Percentiles rank a stretch among this genome's conserved stretches.
Evolutionary conservation across 2,888 invertebrate genomes (phyloP).

Genomic region (Linnaemya vulpina): DNA sequence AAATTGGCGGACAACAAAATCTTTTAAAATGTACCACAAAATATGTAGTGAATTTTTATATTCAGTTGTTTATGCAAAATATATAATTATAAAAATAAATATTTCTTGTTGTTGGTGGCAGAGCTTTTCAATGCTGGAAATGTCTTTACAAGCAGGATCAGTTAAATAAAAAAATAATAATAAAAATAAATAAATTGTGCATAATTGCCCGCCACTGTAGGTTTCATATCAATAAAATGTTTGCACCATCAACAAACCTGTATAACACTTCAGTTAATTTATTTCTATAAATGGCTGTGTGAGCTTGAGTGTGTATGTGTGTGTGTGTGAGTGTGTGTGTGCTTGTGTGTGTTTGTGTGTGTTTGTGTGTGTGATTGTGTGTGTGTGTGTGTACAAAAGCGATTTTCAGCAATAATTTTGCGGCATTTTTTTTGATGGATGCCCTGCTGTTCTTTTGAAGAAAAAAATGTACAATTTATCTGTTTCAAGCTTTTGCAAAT

Average conservation of each 20-base stretch:
- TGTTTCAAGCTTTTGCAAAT: not conserved
- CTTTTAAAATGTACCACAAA: too few relatives aligned
- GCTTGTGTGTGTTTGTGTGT: not conserved
- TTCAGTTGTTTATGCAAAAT: too few relatives aligned
- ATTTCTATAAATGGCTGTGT: constrained; percentile 11
- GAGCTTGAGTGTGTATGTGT: not conserved
- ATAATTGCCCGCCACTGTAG: constrained; percentile 1
- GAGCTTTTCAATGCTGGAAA: not conserved
- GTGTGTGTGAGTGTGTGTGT: not conserved
- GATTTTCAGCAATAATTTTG: constrained; percentile 39
- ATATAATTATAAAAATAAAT: too few relatives aligned
- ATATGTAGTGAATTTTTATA: too few relatives aligned
- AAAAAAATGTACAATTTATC: constrained; percentile 4
- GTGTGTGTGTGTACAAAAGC: not conserved
- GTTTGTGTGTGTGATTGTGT: not conserved
- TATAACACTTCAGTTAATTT: constrained; percentile 26
- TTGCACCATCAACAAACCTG: not conserved
- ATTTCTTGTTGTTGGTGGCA: too few relatives aligned
- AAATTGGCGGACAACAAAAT: too few relatives aligned
- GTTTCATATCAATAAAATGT: not conserved
- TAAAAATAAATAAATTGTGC: too few relatives aligned
- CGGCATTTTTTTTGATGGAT: constrained; percentile 42
- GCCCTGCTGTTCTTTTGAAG: constrained; percentile 10
- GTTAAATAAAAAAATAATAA: too few relatives aligned
- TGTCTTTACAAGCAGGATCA: too few relatives aligned